Evolutionary conservation across 2,797 vertebrate genomes (phyloP).

Genomic region (Siniperca scherzeri): DNA sequence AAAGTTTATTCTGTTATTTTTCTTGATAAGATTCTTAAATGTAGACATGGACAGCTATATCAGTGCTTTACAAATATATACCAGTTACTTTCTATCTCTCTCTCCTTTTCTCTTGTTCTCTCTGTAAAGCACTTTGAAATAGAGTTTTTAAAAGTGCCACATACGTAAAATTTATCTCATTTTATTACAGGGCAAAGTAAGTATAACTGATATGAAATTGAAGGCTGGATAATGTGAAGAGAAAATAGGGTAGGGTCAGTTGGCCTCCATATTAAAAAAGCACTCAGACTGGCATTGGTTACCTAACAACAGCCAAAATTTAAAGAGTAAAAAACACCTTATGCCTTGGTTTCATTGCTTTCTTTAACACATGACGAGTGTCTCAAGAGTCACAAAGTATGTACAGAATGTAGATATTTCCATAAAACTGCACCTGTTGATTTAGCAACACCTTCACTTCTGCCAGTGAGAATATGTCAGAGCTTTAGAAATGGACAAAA

Average conservation of each 20-base stretch:
- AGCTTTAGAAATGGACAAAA: constrained; percentile 48
- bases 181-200: not conserved
- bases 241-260: not conserved
- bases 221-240: not conserved
- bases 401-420: constrained; percentile 26
- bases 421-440: constrained; percentile 36
- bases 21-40: constrained; percentile 2
- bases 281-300: not conserved
- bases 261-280: not conserved
- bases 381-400: constrained; percentile 11
- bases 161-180: not conserved
- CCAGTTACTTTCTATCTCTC: not conserved
- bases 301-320: not conserved
- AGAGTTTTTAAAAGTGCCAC: not conserved
- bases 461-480: constrained; percentile 43
- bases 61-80: not conserved
- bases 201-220: not conserved
- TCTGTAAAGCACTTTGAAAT: not conserved
- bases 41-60: not conserved
- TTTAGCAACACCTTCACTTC: constrained; percentile 52
- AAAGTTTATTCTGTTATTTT: not conserved
- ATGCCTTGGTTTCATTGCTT: not conserved
- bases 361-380: constrained; percentile 4
- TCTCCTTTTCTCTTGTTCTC: no score
- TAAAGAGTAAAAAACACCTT: not conserved